phyloP scores from a whole-genome alignment of 2,888 invertebrate genomes.

The Drosophila engyochracea region DNA sequence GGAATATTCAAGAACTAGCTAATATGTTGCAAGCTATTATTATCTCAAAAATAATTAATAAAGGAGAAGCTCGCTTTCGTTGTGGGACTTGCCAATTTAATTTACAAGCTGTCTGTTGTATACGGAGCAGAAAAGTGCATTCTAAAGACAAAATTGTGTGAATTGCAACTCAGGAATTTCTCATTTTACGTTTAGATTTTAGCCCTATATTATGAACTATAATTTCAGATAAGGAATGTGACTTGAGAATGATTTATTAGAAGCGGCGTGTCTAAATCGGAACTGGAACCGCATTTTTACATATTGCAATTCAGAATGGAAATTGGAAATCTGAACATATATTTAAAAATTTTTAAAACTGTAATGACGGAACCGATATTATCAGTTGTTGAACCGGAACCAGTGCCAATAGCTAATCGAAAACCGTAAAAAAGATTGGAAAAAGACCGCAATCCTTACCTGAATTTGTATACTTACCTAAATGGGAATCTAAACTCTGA shows the following conservation, averaged over 20 bases:
- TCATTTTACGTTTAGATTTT: neutral
- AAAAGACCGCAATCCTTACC: neutral
- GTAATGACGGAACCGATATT: fast-evolving
- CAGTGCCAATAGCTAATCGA: neutral
- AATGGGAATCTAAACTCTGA: neutral
- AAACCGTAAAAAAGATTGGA: neutral
- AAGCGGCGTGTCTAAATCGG: neutral
- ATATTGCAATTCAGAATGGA: neutral
- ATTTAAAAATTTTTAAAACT: neutral
- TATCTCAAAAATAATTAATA: neutral
- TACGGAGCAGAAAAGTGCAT: neutral
- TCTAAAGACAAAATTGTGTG: neutral
- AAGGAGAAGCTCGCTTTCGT: neutral
- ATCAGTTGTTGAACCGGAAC: neutral
- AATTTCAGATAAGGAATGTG: neutral
- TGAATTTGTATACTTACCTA: neutral
- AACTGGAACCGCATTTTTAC: neutral
- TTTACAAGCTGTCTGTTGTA: neutral
- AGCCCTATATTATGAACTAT: neutral
- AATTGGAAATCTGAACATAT: neutral
- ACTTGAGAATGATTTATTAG: neutral
- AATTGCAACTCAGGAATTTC: neutral
- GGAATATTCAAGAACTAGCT: neutral
- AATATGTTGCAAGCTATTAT: neutral
- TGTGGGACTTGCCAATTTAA: neutral